These are phyloP conservation scores for Siniperca chuatsi DNA, from an alignment of 2,113 vertebrate genomes.

Conservation along the genomic window DNA sequence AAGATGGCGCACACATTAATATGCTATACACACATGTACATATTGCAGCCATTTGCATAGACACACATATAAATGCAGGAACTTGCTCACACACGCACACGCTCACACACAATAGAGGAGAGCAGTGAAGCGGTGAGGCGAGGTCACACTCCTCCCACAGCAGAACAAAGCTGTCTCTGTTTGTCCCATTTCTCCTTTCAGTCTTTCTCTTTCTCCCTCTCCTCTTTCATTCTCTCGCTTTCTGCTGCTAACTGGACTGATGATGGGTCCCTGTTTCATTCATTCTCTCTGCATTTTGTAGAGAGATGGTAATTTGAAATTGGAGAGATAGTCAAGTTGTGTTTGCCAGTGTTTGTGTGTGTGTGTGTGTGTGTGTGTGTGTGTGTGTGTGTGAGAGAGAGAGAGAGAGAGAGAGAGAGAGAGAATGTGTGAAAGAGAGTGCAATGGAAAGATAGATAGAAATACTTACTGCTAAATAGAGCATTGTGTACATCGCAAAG, in stretches of 20 bases:
- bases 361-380: neutral
- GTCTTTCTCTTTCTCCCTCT: slow-evolving; percentile 32
- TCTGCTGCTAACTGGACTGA: slow-evolving; percentile 57
- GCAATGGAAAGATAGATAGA: neutral
- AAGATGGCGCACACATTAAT: slow-evolving; percentile 13
- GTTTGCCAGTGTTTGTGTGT: neutral
- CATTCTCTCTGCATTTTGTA: slow-evolving; percentile 31
- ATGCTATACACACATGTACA: slow-evolving; percentile 9
- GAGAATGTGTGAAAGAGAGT: neutral
- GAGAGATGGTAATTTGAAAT: slow-evolving; percentile 54
- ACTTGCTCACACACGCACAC: slow-evolving; percentile 29
- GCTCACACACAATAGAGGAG: slow-evolving; percentile 62
- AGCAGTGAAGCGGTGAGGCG: slow-evolving; percentile 62
- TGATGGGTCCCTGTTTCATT: slow-evolving; percentile 49
- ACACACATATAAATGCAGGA: slow-evolving; percentile 35
- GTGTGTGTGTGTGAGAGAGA: too few species aligned
- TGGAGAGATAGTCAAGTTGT: slow-evolving; percentile 23
- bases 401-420: too few species aligned
- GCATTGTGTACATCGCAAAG: slow-evolving; percentile 83
- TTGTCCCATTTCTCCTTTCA: slow-evolving; percentile 63
- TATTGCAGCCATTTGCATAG: slow-evolving; percentile 10
- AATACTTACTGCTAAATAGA: slow-evolving; percentile 84
- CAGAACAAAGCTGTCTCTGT: slow-evolving; percentile 80
- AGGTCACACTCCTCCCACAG: slow-evolving; percentile 75
- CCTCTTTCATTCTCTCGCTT: slow-evolving; percentile 45